Conservation (phyloP, 2,888 invertebrate species). For the Sicus ferrugineus region DNA sequence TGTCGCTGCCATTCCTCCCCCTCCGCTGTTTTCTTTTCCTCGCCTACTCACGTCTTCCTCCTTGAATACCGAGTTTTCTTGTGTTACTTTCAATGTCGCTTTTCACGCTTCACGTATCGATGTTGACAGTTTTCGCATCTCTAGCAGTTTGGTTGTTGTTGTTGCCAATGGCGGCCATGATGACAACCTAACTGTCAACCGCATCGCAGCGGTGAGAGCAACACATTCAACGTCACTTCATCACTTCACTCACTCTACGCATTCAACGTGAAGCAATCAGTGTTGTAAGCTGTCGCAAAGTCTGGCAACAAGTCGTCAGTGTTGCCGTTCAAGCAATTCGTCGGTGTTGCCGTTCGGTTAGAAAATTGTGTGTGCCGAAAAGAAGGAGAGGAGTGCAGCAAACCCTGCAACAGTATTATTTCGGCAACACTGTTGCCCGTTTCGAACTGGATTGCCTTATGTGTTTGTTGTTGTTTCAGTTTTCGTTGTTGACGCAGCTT, state of each 20-base stretch:
- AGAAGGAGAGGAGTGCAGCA: no score
- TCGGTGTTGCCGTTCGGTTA: no score
- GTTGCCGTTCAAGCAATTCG: no score
- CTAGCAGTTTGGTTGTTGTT: conserved; percentile 1
- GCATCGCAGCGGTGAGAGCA: conserved; percentile 6
- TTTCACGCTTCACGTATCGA: not conserved
- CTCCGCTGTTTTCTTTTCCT: not conserved
- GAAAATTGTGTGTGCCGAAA: no score
- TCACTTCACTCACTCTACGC: conserved; percentile 21
- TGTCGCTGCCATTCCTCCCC: not conserved
- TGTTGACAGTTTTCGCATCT: not conserved
- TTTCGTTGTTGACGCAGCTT: conserved; percentile 3
- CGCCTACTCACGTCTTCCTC: no score
- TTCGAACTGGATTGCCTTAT: no score
- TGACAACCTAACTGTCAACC: no score
- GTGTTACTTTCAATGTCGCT: not conserved
- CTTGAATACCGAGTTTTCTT: not conserved
- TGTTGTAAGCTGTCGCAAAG: not conserved
- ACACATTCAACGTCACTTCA: conserved; percentile 11
- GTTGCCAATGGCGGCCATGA: no score
- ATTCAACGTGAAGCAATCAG: not conserved
- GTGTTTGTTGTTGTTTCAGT: not conserved
- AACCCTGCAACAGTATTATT: no score
- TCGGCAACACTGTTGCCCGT: no score
- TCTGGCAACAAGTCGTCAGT: conserved; percentile 2